Base-by-base conservation (phyloP, 2,113 vertebrate genomes). In the Oryzias javanicus region DNA sequence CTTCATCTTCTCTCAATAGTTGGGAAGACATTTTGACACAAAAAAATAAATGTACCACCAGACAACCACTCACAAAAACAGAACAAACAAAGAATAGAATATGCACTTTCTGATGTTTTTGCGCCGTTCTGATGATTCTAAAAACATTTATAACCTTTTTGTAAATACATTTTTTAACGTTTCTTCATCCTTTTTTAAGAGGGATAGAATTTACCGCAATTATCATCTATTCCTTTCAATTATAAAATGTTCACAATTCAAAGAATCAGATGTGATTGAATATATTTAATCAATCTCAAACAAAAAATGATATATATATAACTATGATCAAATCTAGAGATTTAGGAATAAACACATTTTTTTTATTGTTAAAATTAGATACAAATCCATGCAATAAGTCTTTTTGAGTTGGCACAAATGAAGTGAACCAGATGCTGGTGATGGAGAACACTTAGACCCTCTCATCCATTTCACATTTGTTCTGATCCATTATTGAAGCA, bases 401-500 rank as follows among this genome's bases (percentile, higher is more conserved):
- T 74, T 74, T 76, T 76, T 70, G 74, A 83, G 81, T 74, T 85
- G 78, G 78, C 68, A 70, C 61, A 76, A 54, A 67, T 88, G 85
- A 90, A 87, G 76, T 85, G 82, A 88, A 87, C 80, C 81, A 79
- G 78, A 86, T 82, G 82, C 67, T 83, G 67, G 88, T 91, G 90
- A 92, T 91, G 89, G 91, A 90, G 90, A 88, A 91, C 89, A 89
- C 88, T 91, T 88, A 91, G 87, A 86, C 85, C 85, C 86, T 89
- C 90, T 91, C 90, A 90, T 91, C 91, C 89, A 91, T 90, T 91
- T 91, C 87, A 88, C 89, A 90, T 92, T 92, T 91, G 90, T 91
- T 92, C 90, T 87, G 91, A 92, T 92, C 91, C 92, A 92, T 92
- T 92, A 92, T 92, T 92, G 85, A 92, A 91, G 86, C 86, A 81